These are phyloP conservation scores for Hypena proboscidalis DNA, from an alignment of 2,888 invertebrate species.

Conservation along the genomic window DNA sequence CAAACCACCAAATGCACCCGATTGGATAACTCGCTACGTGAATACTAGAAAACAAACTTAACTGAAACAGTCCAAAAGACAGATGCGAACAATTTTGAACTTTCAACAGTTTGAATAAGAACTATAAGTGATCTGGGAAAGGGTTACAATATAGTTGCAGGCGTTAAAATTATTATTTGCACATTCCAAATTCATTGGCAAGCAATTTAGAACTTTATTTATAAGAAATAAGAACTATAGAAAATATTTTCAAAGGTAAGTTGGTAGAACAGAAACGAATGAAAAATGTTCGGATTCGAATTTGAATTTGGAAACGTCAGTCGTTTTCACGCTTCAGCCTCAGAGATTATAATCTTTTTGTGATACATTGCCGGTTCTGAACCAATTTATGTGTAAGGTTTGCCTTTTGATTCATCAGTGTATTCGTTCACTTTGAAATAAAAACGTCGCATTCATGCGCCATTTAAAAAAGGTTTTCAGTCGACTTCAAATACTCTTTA, in stretches of 20 bases:
- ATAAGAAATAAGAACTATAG: not conserved
- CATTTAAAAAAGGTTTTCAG: no score
- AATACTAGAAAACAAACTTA: slow-evolving; percentile 24
- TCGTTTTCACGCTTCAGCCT: slow-evolving; percentile 38
- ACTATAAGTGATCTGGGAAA: not conserved
- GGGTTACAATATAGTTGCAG: no score
- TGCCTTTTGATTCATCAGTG: not conserved
- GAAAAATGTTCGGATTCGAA: slow-evolving; percentile 30
- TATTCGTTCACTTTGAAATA: no score
- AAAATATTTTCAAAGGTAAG: not conserved
- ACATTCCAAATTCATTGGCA: not conserved
- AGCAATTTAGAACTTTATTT: not conserved
- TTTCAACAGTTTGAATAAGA: not conserved
- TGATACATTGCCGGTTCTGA: slow-evolving; percentile 29
- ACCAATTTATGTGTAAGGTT: slow-evolving; percentile 30
- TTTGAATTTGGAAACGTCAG: slow-evolving; percentile 37
- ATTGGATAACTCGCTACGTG: slow-evolving; percentile 47
- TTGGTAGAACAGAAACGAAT: slow-evolving; percentile 31
- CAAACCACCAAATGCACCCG: slow-evolving; percentile 42
- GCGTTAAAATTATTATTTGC: no score
- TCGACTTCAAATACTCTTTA: no score
- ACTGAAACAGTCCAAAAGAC: not conserved
- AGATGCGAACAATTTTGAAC: not conserved
- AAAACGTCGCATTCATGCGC: no score
- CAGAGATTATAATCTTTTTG: slow-evolving; percentile 34